These are phyloP conservation scores for Dinomys branickii DNA, from an alignment of 2,113 vertebrate species.

Conservation along the genomic window DNA sequence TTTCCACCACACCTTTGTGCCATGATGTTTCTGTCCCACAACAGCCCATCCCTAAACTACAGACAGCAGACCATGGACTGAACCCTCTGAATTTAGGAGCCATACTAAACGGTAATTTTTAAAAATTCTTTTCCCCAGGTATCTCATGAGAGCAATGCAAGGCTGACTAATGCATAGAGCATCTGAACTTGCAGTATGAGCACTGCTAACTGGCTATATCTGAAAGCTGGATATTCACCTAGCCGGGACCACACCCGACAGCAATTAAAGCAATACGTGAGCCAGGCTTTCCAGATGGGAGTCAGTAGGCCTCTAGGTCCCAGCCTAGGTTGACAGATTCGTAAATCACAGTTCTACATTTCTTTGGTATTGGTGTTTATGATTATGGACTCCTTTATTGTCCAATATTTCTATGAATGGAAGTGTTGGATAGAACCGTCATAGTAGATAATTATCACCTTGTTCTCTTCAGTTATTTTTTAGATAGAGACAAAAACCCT, in stretches of 20 bases:
- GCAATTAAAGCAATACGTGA: background rate
- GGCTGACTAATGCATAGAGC: background rate
- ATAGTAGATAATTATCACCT: background rate
- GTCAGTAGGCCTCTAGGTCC: background rate
- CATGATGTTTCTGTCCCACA: background rate
- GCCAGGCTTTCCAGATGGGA: background rate
- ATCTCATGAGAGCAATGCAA: background rate
- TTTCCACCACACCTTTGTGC: background rate
- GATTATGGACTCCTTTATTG: background rate
- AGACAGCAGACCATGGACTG: background rate
- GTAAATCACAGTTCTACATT: background rate
- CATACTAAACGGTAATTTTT: background rate
- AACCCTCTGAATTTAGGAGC: background rate
- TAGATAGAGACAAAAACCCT: background rate
- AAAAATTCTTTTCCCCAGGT: background rate
- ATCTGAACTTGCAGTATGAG: background rate
- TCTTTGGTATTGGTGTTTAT: background rate
- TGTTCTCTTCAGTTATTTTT: background rate
- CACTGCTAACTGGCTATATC: background rate
- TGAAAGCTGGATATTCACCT: no score
- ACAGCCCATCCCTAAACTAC: background rate
- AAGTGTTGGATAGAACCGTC: no score
- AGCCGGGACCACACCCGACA: background rate
- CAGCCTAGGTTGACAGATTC: background rate
- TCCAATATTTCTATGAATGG: background rate